Base-by-base conservation (phyloP, 2,113 vertebrate species). In the Psittacula cyanocephala region DNA sequence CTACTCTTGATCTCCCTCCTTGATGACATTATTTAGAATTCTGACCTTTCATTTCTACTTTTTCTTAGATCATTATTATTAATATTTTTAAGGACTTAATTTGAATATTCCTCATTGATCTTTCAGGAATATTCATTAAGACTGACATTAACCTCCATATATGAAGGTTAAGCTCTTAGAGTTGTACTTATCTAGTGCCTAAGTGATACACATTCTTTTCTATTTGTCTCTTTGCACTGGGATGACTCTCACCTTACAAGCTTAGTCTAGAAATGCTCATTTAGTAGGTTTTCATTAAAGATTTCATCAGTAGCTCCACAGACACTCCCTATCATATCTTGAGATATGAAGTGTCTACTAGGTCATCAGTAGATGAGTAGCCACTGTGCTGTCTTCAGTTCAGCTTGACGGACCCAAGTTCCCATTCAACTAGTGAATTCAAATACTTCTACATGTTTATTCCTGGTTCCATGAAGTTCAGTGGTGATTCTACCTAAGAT, bases 21-120 rank as follows among this genome's bases (percentile, higher is more conserved):
- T 91, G 65, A 87, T 65, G 35, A 81, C 6, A 43, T 71, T 94
- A 85, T 85, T 96, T 87, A 82, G 67, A 94, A 89, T 85, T 76
- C 47, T 62, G 81, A 93, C 90, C 57, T 95, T 94, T 88, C 13
- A 39, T 63, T 87, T 52, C 35, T 29, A 15, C 17, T 47, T 89
- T 72, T 87, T 74, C 39, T 33, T 47, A 75, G 16, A 85, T 82
- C 39, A 64, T 87, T 68, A 41, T 85, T 89, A 88, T 84, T 70
- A 80, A 47, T 69, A 53, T 52, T 87, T 88, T 81, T 71, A 71
- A 93, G 46, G 43, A 71, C 19, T 91, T 33, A n/a, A 27, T 91
- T 87, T 87, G 43, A 96, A 78, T 84, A 17, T 55, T 93, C 47
- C 75, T 70, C 35, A 64, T 23, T 69, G 81, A 27, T 68, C 47